Percentiles rank a stretch among this genome's conserved stretches.
These are phyloP conservation scores for Drosophila gaucha DNA, from an alignment of 2,888 invertebrate species.

Conservation along the genomic window DNA sequence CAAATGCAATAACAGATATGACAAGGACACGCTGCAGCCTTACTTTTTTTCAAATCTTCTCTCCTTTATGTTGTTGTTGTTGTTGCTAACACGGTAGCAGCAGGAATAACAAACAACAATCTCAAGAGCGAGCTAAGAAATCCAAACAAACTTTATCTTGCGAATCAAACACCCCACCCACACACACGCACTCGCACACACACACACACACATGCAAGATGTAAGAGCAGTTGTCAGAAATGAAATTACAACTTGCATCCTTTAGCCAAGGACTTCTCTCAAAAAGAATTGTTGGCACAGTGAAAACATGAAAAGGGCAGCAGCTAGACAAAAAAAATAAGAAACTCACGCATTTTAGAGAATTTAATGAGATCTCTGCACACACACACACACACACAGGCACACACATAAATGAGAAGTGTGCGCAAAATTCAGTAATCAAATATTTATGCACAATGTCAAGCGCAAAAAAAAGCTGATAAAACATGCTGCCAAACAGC, in stretches of 20 bases:
- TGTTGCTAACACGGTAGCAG: constrained; percentile 25
- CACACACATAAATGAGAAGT: constrained; percentile 13
- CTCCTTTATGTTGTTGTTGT: not conserved
- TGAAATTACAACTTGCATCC: constrained; percentile 80
- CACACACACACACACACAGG: constrained; percentile 23
- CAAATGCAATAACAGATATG: constrained; percentile 74
- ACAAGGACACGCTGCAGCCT: constrained; percentile 49
- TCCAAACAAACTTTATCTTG: constrained; percentile 78
- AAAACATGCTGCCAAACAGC: constrained; percentile 43
- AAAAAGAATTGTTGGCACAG: constrained; percentile 65
- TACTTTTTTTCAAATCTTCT: not conserved
- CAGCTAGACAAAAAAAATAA: constrained; percentile 17
- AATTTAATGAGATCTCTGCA: constrained; percentile 49
- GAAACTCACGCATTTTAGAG: constrained; percentile 64
- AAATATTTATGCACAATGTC: constrained; percentile 60
- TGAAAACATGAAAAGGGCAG: constrained; percentile 64
- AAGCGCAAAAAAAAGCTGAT: constrained; percentile 16
- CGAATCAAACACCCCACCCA: constrained; percentile 62
- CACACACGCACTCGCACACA: constrained; percentile 32
- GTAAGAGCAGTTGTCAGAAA: constrained; percentile 63
- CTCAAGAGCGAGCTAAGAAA: constrained; percentile 59
- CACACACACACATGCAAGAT: constrained; percentile 20
- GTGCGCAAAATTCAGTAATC: constrained; percentile 47
- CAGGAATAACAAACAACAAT: constrained; percentile 61
- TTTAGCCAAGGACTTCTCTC: constrained; percentile 36